phyloP scores from a whole-genome alignment of 2,797 vertebrate genomes.

The Myotis pilosus region DNA sequence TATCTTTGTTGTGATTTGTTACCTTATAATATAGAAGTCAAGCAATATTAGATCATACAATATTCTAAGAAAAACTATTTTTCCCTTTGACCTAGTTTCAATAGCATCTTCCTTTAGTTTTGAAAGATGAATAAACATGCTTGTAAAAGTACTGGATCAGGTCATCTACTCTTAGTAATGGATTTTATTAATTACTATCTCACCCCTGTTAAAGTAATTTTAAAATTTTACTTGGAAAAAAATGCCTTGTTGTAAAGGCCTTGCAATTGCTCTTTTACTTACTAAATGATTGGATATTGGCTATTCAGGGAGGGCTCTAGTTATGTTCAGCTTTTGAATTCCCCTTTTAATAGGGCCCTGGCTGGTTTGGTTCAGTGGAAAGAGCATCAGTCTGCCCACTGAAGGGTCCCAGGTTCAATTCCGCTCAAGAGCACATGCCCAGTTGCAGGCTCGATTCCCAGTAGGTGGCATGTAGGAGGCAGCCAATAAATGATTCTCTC shows the following conservation, averaged over 20 bases:
- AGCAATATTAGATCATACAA: slow-evolving; percentile 40
- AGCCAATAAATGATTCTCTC: no score
- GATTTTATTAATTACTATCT: slow-evolving; percentile 56
- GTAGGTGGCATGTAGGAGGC: no score
- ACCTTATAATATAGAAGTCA: slow-evolving; percentile 26
- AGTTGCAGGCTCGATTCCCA: no score
- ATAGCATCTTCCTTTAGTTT: slow-evolving; percentile 47
- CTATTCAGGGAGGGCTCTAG: not conserved
- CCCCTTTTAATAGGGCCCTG: not conserved
- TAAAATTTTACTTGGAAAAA: slow-evolving; percentile 52
- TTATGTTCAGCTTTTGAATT: slow-evolving; percentile 35
- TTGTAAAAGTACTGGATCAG: slow-evolving; percentile 43
- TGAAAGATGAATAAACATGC: slow-evolving; percentile 55
- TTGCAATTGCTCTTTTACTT: slow-evolving; percentile 51
- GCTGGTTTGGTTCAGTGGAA: no score
- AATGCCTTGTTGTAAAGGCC: slow-evolving; percentile 19
- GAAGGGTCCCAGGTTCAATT: no score
- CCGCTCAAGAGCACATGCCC: no score
- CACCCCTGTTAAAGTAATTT: slow-evolving; percentile 24
- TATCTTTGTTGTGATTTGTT: not conserved
- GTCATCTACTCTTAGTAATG: slow-evolving; percentile 20
- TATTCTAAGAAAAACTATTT: slow-evolving; percentile 44
- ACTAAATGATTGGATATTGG: slow-evolving; percentile 28
- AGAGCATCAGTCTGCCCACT: no score
- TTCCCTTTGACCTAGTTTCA: slow-evolving; percentile 40